These are phyloP conservation scores for Chinchilla lanigera DNA, from an alignment of 2,113 vertebrate species.

Conservation along the genomic window DNA sequence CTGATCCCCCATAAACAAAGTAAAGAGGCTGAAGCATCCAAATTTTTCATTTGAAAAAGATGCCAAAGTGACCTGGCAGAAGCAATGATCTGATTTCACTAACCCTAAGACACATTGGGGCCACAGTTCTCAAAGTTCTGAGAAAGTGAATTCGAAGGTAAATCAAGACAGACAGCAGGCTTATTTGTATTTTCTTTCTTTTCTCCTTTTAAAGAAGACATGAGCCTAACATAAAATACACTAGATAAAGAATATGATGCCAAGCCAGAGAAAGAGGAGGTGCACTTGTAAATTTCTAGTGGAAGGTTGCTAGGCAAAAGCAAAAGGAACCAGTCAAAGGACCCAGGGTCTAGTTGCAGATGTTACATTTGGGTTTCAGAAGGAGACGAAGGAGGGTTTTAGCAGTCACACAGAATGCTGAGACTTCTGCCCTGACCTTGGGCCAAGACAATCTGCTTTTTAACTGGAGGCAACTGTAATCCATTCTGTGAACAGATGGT, in stretches of 20 bases:
- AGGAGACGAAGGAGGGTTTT: not conserved
- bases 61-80: conserved; percentile 20
- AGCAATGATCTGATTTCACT: not conserved
- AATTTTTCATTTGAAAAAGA: conserved; percentile 58
- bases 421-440: conserved; percentile 80
- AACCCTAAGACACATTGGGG: conserved; percentile 16
- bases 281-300: not conserved
- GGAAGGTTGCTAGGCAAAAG: conserved; percentile 17
- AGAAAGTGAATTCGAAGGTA: conserved; percentile 56
- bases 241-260: conserved; percentile 16
- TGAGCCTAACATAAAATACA: not conserved
- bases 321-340: conserved; percentile 40
- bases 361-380: conserved; percentile 65
- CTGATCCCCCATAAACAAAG: not conserved
- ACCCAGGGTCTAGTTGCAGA: not conserved
- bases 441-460: conserved; percentile 86
- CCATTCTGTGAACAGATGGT: conserved; percentile 86
- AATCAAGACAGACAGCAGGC: conserved; percentile 74
- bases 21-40: not conserved
- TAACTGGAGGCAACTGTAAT: conserved; percentile 85
- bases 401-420: conserved; percentile 51
- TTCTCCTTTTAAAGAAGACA: not conserved
- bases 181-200: not conserved
- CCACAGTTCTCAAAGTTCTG: conserved; percentile 24
- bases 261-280: not conserved